Evolutionary conservation across 2,797 vertebrate genomes (phyloP).

Genomic region (Galago senegalensis): DNA sequence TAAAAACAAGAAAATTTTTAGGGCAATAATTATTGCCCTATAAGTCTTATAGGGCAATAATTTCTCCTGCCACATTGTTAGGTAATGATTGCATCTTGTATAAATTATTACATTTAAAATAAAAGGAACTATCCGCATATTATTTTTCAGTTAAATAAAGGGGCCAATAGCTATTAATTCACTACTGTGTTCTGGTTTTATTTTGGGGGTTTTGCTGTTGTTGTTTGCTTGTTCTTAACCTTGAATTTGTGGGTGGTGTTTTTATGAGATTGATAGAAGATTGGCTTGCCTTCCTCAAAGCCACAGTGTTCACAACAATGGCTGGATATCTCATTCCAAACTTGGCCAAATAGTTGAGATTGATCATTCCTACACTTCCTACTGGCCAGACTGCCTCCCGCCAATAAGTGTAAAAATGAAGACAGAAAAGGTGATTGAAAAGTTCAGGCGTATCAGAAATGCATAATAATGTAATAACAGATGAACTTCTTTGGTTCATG

Average conservation of each 20-base stretch:
- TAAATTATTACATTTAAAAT: background rate
- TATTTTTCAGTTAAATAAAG: background rate
- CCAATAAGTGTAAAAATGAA: background rate
- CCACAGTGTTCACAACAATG: background rate
- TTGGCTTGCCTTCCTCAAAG: background rate
- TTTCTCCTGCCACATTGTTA: background rate
- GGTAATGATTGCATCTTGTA: background rate
- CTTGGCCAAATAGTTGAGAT: background rate
- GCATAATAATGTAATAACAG: background rate
- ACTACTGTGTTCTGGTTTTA: background rate
- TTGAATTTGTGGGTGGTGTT: background rate
- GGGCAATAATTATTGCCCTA: too few relatives aligned
- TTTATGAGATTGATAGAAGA: background rate
- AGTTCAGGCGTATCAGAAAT: background rate
- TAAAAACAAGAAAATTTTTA: too few relatives aligned
- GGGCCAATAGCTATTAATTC: background rate
- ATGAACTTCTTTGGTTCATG: background rate
- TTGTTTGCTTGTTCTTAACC: slow-evolving; percentile 22
- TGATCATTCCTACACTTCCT: background rate
- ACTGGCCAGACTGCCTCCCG: background rate
- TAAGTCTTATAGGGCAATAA: background rate
- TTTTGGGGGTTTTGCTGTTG: background rate
- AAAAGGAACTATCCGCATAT: background rate
- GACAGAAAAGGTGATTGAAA: background rate
- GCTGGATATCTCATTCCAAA: background rate